Base-by-base conservation (phyloP, 2,113 vertebrate species). In the Onychostoma macrolepis region DNA sequence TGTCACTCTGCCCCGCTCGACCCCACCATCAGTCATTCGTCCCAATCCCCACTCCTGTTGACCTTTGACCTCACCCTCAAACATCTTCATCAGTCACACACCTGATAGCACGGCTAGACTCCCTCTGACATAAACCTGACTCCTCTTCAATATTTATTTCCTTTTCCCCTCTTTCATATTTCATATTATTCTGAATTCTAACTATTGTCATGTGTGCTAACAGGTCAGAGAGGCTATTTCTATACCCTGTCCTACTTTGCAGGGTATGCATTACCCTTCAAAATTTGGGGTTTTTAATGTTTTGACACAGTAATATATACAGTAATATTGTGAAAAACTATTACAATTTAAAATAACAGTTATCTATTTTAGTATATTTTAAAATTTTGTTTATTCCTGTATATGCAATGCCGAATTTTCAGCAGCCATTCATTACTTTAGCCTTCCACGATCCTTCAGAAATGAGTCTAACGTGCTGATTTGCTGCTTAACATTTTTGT, bases 21-120 rank as follows among this genome's bases (percentile, higher is more conserved):
- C 87, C 80, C 84, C 38, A 11, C 83, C 83, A 89, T 89, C 88
- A 85, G 83, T 89, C 89, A 90, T 88, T 84, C 87, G 0, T 56
- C 45, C 69, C 72, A 85, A 85, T 87, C 63, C 88, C 76, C 71
- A 63, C 38, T 56, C 2, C 61, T 67, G 61, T 65, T 89, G 86
- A 89, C 83, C 83, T 63, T n/a, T 53, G 83, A 85, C 86, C 88
- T 41, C 77, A 77, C 79, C 80, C 74, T 79, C 81, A 80, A 71
- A 80, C 80, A 81, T 71, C 72, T 67, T 85, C 87, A 88, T 88
- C 80, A 61, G 74, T 89, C 86, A 87, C n/a, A 43, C 58, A 65
- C 79, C 74, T 72, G 80, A 86, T 82, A 76, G 87, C 77, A 33
- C 43, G 13, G 28, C 36, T 78, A 67, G 50, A 86, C 63, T 72